Evolutionary conservation across 2,797 vertebrate species (phyloP), one percentile per base, ranked within the genome.

Genomic region (Phataginus tetradactyla): DNA sequence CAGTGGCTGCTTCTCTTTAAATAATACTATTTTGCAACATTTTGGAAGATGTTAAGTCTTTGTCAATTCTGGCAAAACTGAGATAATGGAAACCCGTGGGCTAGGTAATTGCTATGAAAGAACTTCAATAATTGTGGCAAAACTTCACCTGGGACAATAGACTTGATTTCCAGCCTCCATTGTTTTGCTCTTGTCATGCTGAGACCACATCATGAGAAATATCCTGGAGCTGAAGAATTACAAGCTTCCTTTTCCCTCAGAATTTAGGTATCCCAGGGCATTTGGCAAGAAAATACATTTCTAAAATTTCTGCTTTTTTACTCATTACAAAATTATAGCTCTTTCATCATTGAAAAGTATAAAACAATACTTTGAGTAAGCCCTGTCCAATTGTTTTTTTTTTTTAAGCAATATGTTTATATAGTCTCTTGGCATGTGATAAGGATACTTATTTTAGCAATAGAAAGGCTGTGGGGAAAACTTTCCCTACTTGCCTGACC

Each of bases 41-140:
- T 94, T 91, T 69, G 37, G n/a, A 80, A 61, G 29, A 66, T 57
- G 90, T 97, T 55, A 71, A 86, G 29, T 90, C 34, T 72, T 90
- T 86, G 51, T 57, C 25, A 71, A 20, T 91, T 72, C 53, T 74
- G 25, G 21, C 13, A 86, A 92, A 83, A 68, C 37, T 77, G 85
- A 91, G 45, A 66, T 91, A 75, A 94, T 68, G 64, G 68, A 91
- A 96, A 78, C 66, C 23, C 1, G 6, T 69, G 27, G 15, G 4
- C 39, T 59, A 69, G 68, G 55, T 88, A 86, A 91, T 83, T 83
- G 20, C n/a, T 91, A 1, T 45, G 32, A 75, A 93, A 68, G 17
- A 79, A 92, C 79, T 86, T 75, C 39, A 57, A 59, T 86, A 96
- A 94, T 71, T 84, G n/a, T 39, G 7, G 8, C 61, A 51, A 96